A percentile compares a stretch with the other conserved stretches of the same genome.
These are phyloP conservation scores for Pempheris klunzingeri DNA, from an alignment of 2,797 vertebrate species.

Conservation along the genomic window DNA sequence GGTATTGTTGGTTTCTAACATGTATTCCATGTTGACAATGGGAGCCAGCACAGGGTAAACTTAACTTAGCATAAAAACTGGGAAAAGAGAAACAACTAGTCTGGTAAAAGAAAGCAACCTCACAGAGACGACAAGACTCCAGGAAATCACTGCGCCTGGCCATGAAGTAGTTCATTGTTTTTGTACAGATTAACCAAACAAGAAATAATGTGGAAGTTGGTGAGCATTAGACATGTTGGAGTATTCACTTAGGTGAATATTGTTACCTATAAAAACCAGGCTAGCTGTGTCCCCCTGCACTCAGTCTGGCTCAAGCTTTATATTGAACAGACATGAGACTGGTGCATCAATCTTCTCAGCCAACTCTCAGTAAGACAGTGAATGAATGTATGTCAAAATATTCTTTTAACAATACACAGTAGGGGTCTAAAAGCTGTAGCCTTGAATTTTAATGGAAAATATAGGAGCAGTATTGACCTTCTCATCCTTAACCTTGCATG, in stretches of 20 bases:
- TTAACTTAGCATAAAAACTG: background rate
- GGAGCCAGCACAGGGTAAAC: background rate
- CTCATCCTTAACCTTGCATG: background rate
- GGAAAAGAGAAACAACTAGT: background rate
- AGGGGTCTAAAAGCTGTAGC: background rate
- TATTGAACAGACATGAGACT: background rate
- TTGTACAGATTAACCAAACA: background rate
- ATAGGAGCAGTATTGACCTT: background rate
- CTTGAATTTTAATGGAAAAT: background rate
- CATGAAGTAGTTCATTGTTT: background rate
- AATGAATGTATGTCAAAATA: background rate
- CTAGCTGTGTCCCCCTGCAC: background rate
- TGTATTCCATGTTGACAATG: background rate
- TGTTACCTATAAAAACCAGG: background rate
- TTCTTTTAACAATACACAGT: background rate
- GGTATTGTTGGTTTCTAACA: background rate
- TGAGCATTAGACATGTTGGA: background rate
- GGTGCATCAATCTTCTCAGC: too few species aligned
- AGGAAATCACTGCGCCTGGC: background rate
- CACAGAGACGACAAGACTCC: background rate
- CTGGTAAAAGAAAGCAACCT: background rate
- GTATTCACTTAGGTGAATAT: background rate
- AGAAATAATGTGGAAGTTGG: background rate
- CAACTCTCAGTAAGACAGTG: background rate
- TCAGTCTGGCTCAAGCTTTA: background rate